Conservation (phyloP, 2,888 invertebrate species). For the Lithophane ornitopus region DNA sequence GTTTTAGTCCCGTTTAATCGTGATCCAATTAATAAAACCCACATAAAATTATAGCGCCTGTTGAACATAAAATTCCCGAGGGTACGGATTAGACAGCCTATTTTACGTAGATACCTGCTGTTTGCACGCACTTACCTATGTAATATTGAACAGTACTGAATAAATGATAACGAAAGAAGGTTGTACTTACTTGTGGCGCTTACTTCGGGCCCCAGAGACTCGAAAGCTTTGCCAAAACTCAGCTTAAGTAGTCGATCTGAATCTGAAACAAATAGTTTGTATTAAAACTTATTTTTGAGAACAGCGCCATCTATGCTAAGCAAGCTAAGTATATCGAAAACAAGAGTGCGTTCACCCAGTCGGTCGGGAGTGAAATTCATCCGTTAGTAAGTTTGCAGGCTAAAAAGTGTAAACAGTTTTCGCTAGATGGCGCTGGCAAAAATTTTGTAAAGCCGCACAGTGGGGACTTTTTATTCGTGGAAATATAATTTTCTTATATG, state of each 20-base stretch:
- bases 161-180: conserved; percentile 59
- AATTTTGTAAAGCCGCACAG: background rate
- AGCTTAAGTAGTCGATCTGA: conserved; percentile 87
- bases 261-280: conserved; percentile 80
- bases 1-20: conserved; percentile 34
- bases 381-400: background rate
- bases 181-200: conserved; percentile 93
- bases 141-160: conserved; percentile 66
- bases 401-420: conserved; percentile 2
- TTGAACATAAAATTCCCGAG: conserved; percentile 42
- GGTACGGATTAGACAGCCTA: conserved; percentile 36
- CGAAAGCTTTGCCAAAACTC: conserved; percentile 89
- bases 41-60: conserved; percentile 36
- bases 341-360: background rate
- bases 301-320: conserved; percentile 72
- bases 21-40: conserved; percentile 41
- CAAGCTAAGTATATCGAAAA: background rate
- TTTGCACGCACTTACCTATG: conserved; percentile 63
- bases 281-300: background rate
- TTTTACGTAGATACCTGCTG: conserved; percentile 49
- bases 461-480: background rate
- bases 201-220: conserved; percentile 93
- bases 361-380: background rate
- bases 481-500: background rate
- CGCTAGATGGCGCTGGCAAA: conserved; percentile 66